These are phyloP conservation scores for Cavia porcellus DNA, from an alignment of 2,113 vertebrate genomes.

Conservation along the genomic window DNA sequence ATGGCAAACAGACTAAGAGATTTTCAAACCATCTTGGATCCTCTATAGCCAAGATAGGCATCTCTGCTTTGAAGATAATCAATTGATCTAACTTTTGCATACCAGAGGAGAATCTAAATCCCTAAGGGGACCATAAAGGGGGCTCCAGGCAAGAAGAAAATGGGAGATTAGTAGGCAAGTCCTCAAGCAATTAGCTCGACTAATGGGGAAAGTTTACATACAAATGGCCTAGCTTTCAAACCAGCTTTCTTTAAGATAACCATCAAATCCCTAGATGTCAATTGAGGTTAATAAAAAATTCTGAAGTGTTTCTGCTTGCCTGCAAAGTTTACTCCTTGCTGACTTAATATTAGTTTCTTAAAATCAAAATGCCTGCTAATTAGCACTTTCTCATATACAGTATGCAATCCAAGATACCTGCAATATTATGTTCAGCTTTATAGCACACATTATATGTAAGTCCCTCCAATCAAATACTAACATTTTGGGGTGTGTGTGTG, in stretches of 20 bases:
- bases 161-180: constrained; percentile 72
- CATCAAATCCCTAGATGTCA: constrained; percentile 76
- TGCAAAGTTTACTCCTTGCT: constrained; percentile 62
- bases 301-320: constrained; percentile 61
- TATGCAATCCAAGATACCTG: background rate
- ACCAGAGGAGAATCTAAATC: constrained; percentile 63
- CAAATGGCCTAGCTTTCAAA: constrained; percentile 75
- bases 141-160: constrained; percentile 70
- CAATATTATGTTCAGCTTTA: background rate
- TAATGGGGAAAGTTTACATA: constrained; percentile 73
- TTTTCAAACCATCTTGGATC: background rate
- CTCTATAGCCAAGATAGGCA: constrained; percentile 25
- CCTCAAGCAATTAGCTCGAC: constrained; percentile 74
- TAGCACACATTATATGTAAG: background rate
- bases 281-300: constrained; percentile 75
- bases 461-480: background rate
- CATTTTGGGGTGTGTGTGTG: background rate
- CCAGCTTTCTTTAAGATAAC: constrained; percentile 69
- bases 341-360: constrained; percentile 33
- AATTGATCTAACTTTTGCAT: constrained; percentile 57
- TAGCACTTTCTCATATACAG: background rate
- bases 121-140: constrained; percentile 38
- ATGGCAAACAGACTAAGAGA: background rate
- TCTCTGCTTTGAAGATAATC: constrained; percentile 50
- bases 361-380: constrained; percentile 6